These are phyloP conservation scores for Vandiemenella viatica DNA, from an alignment of 2,888 invertebrate species.

Conservation along the genomic window DNA sequence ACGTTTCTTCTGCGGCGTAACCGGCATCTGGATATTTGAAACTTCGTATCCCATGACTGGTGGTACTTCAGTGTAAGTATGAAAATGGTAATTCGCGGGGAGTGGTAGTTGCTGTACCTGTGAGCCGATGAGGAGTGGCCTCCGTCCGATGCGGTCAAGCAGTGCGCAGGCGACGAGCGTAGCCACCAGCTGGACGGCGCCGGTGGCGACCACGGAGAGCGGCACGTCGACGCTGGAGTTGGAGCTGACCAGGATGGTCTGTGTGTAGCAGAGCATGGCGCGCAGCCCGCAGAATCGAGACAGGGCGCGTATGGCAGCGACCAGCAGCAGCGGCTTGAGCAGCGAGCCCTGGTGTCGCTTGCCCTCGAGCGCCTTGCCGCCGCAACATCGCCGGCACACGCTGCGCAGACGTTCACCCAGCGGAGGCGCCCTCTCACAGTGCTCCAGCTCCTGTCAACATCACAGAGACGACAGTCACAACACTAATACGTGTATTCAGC, in stretches of 20 bases:
- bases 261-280: slow-evolving; percentile 16
- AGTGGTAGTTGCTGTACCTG: slow-evolving; percentile 21
- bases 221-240: slow-evolving; percentile 14
- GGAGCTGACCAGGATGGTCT: slow-evolving; percentile 10
- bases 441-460: slow-evolving; percentile 1
- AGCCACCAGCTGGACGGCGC: slow-evolving; percentile 21
- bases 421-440: slow-evolving; percentile 11
- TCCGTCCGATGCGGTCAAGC: slow-evolving; percentile 28
- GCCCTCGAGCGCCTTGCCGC: too few relatives aligned
- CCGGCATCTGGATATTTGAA: too few relatives aligned
- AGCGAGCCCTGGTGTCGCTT: too few relatives aligned
- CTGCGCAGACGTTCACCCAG: slow-evolving; percentile 7
- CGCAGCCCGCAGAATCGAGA: slow-evolving; percentile 17
- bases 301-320: slow-evolving; percentile 10
- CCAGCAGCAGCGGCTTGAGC: slow-evolving; percentile 11
- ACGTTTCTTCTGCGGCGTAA: too few relatives aligned
- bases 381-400: too few relatives aligned
- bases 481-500: not conserved
- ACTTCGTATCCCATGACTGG: too few relatives aligned
- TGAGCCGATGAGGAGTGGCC: slow-evolving; percentile 27
- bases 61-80: not conserved
- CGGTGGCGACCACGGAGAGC: slow-evolving; percentile 21
- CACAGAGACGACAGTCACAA: not conserved
- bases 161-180: slow-evolving; percentile 20
- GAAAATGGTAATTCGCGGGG: too few relatives aligned